Conservation (phyloP, 2,113 vertebrate species). For the Leuciscus idus region DNA sequence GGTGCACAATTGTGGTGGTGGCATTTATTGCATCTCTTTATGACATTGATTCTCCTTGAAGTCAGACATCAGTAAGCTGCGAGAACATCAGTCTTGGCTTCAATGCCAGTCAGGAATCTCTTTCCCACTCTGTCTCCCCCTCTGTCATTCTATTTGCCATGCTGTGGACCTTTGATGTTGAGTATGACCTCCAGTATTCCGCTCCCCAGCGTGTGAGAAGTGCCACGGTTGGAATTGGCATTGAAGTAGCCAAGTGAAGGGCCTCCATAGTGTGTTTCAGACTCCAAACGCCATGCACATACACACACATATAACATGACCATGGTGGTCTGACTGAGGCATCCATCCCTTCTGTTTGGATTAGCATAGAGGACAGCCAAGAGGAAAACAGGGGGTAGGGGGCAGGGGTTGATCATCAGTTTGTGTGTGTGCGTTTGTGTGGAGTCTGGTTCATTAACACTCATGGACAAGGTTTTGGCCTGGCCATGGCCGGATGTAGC, state of each 20-base stretch:
- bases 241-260: slow-evolving; percentile 27
- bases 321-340: slow-evolving; percentile 26
- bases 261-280: slow-evolving; percentile 21
- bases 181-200: slow-evolving; percentile 25
- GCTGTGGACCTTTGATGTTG: slow-evolving; percentile 37
- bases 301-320: not conserved
- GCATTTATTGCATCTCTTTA: not conserved
- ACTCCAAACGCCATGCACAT: not conserved
- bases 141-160: slow-evolving; percentile 33
- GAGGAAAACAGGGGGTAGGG: slow-evolving; percentile 36
- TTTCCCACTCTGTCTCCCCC: not conserved
- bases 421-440: slow-evolving; percentile 15
- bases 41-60: slow-evolving; percentile 36
- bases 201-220: slow-evolving; percentile 33
- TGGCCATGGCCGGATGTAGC: slow-evolving; percentile 7
- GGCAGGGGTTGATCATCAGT: slow-evolving; percentile 32
- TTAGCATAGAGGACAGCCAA: slow-evolving; percentile 56
- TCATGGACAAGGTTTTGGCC: slow-evolving; percentile 11
- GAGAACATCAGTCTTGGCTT: not conserved
- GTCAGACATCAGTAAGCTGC: not conserved
- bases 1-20: not conserved
- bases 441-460: not conserved
- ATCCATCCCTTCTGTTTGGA: slow-evolving; percentile 51
- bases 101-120: slow-evolving; percentile 7
- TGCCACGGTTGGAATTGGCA: slow-evolving; percentile 35